Percentiles rank a stretch among this genome's conserved stretches.
phyloP scores from a whole-genome alignment of 2,113 vertebrate species.

The Gasterosteus aculeatus region DNA sequence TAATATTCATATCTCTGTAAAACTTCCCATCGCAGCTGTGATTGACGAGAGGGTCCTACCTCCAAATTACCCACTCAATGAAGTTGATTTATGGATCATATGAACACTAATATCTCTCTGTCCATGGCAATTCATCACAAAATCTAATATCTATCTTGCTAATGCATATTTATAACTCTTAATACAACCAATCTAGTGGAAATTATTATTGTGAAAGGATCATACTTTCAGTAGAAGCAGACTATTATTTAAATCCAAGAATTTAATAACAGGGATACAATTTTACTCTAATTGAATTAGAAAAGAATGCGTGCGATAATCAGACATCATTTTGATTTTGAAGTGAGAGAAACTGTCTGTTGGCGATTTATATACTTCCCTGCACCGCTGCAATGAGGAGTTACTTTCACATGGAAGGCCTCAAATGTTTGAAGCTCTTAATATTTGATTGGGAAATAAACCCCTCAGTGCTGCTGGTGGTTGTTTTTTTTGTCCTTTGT shows the following conservation, averaged over 20 bases:
- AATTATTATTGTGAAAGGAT: constrained; percentile 12
- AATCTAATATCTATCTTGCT: neutral
- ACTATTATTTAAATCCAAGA: constrained; percentile 4
- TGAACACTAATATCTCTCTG: constrained; percentile 1
- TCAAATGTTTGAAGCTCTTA: constrained; percentile 49
- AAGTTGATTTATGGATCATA: neutral
- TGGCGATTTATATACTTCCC: constrained; percentile 19
- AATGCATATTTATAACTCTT: constrained; percentile 16
- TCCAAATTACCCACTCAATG: constrained; percentile 13
- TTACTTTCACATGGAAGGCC: constrained; percentile 38
- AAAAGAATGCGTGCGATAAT: constrained; percentile 19
- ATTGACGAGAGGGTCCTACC: constrained; percentile 1
- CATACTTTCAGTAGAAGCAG: neutral
- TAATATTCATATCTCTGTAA: constrained; percentile 25
- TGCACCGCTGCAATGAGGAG: constrained; percentile 18
- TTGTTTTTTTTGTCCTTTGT: constrained; percentile 40
- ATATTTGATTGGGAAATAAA: constrained; percentile 56
- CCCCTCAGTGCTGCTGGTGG: constrained; percentile 21
- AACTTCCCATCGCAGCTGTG: constrained; percentile 4
- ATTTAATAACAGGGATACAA: neutral
- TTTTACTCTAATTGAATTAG: constrained; percentile 2
- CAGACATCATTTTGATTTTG: constrained; percentile 5
- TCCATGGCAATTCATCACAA: constrained; percentile 4
- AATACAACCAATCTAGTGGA: constrained; percentile 4
- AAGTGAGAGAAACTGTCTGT: constrained; percentile 11